Base-by-base conservation (phyloP, 2,113 vertebrate species). In the Pithys albifrons region DNA sequence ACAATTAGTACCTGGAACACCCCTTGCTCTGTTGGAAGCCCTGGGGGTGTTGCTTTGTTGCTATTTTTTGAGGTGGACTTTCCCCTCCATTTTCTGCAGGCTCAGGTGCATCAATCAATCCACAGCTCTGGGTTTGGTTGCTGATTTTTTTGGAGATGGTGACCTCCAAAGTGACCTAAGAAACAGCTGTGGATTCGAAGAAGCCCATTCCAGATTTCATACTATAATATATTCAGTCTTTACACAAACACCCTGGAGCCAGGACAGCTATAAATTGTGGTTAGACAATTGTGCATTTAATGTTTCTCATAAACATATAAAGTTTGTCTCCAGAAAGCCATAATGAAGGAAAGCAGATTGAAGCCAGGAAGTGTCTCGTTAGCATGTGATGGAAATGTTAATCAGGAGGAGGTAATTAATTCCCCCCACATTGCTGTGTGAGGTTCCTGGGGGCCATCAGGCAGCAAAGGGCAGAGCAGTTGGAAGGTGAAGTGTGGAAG, bases 281-380 rank as follows among this genome's bases (percentile, higher is more conserved):
- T 41, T 29, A 93, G 89, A 81, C 8, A 1, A 75, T 75, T 46
- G 93, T 75, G 57, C 69, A 57, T 78, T 93, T 95, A 93, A 89
- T 92, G 80, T 51, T 91, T 74, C 93, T 91, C 94, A 93, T 93
- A 95, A 92, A 92, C 0, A 1, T 43, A 28, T 45, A 71, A 95
- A 92, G 86, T 91, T 93, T 93, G 89, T 93, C 93, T 96, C 93
- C 80, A 92, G 92, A 95, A 97, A 95, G 91, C 94, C 71, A 45
- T 93, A 95, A 93, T 14, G 86, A 91, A 91, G 76, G 73, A 84
- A 95, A 91, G 69, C 94, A 95, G 89, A 91, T 71, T 91, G 87
- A 95, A 95, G 69, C 33, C 91, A 96, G 91, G 93, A 93, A 86
- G 86, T 45, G 64, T 83, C 93, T 96, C 5, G n/a, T 96, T 93